A percentile compares a stretch with the other conserved stretches of the same genome.
Conservation (phyloP, 2,888 invertebrate genomes). For the Epirrhoe alternata region DNA sequence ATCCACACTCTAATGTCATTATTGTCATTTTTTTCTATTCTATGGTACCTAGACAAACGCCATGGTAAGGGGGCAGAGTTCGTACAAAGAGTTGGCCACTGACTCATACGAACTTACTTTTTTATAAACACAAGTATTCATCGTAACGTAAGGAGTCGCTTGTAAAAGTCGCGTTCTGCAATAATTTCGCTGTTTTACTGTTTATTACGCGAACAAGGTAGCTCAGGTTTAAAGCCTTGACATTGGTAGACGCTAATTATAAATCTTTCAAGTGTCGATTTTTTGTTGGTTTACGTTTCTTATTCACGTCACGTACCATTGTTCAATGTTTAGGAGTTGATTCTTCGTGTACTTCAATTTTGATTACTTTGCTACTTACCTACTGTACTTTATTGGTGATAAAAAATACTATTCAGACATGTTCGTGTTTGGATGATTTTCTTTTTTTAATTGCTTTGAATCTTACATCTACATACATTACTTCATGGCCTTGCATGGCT, state of each 20-base stretch:
- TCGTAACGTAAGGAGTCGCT: background rate
- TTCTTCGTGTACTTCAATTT: slow-evolving; percentile 10
- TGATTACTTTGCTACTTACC: background rate
- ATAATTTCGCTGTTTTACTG: slow-evolving; percentile 11
- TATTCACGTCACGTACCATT: slow-evolving; percentile 36
- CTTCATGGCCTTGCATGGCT: slow-evolving; percentile 3
- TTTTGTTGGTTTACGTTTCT: slow-evolving; percentile 26
- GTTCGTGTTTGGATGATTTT: background rate
- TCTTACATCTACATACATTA: background rate
- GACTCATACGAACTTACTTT: too few species aligned
- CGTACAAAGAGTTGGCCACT: too few species aligned
- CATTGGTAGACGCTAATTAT: slow-evolving; percentile 44
- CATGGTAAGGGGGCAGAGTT: too few species aligned
- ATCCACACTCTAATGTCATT: too few species aligned
- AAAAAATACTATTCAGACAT: background rate
- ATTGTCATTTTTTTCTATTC: too few species aligned
- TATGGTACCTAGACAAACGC: too few species aligned
- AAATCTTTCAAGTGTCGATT: slow-evolving; percentile 37
- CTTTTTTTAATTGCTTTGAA: slow-evolving; percentile 14
- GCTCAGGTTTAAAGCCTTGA: slow-evolving; percentile 34
- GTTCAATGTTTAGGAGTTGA: slow-evolving; percentile 29
- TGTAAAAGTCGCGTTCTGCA: slow-evolving; percentile 1
- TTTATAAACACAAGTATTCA: too few species aligned
- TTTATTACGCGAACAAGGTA: slow-evolving; percentile 27
- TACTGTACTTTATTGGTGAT: background rate